A percentile compares a stretch with the other conserved stretches of the same genome.
phyloP scores from a whole-genome alignment of 2,113 vertebrate species.

The Coptodon rendalli region DNA sequence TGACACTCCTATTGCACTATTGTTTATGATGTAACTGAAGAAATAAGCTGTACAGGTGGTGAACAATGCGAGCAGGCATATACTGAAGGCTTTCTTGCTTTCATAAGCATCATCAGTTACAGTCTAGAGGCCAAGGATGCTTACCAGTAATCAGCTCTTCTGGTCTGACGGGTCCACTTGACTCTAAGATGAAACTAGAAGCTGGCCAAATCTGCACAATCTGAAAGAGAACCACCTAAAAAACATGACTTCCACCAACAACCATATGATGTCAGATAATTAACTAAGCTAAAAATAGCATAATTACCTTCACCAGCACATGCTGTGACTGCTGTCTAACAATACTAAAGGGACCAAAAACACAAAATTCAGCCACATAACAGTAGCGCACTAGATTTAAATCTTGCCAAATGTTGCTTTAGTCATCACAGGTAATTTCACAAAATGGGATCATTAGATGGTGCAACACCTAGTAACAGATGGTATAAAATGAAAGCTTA shows the following conservation, averaged over 20 bases:
- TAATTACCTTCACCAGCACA: not conserved
- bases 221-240: not conserved
- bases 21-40: not conserved
- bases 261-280: not conserved
- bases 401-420: not conserved
- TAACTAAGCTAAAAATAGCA: not conserved
- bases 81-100: not conserved
- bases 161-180: not conserved
- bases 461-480: not conserved
- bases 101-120: not conserved
- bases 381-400: not conserved
- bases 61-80: not conserved
- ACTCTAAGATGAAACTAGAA: not conserved
- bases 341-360: not conserved
- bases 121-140: not conserved
- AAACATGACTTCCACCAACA: rapidly evolving
- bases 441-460: not conserved
- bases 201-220: not conserved
- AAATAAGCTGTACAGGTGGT: not conserved
- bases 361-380: not conserved
- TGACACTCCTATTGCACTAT: not conserved
- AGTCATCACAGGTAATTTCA: not conserved
- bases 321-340: not conserved
- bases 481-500: not conserved
- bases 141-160: not conserved